Evolutionary conservation across 1,140 invertebrate species (phyloP).

Genomic region (Penaeus chinensis): DNA sequence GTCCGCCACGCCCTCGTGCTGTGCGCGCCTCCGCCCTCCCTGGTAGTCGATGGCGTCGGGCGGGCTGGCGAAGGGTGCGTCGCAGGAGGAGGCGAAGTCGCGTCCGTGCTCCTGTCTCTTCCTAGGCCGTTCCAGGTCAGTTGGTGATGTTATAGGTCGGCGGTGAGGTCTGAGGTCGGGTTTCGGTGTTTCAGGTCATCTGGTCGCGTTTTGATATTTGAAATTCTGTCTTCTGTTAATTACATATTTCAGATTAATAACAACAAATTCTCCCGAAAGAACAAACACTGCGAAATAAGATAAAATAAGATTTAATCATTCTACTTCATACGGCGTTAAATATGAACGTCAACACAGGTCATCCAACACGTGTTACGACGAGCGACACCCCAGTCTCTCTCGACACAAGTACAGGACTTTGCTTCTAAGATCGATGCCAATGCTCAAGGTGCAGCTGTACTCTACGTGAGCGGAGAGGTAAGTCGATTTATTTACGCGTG

Average conservation of each 20-base stretch:
- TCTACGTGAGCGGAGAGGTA: constrained; percentile 48
- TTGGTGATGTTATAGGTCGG: no score
- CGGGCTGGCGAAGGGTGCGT: constrained; percentile 39
- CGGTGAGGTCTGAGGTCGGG: no score
- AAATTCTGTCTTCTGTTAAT: no score
- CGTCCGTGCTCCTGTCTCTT: constrained; percentile 41
- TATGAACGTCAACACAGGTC: constrained; percentile 11
- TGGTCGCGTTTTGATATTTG: no score
- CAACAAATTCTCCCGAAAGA: no score
- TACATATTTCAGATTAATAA: no score
- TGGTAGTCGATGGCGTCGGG: constrained; percentile 46
- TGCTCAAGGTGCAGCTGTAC: constrained; percentile 25
- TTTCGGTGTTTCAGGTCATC: no score
- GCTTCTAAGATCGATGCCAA: constrained; percentile 25
- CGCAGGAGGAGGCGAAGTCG: constrained; percentile 41
- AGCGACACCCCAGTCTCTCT: constrained; percentile 16
- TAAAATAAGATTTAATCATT: no score
- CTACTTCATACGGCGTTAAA: background rate
- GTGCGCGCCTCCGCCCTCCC: constrained; percentile 41
- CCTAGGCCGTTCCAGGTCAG: constrained; percentile 50
- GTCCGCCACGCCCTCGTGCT: constrained; percentile 51
- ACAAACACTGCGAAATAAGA: no score
- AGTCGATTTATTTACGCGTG: background rate
- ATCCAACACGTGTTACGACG: constrained; percentile 45
- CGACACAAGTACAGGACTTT: constrained; percentile 32